These are phyloP conservation scores for Herpetotheres cachinnans DNA, from an alignment of 2,113 vertebrate genomes.

Conservation along the genomic window DNA sequence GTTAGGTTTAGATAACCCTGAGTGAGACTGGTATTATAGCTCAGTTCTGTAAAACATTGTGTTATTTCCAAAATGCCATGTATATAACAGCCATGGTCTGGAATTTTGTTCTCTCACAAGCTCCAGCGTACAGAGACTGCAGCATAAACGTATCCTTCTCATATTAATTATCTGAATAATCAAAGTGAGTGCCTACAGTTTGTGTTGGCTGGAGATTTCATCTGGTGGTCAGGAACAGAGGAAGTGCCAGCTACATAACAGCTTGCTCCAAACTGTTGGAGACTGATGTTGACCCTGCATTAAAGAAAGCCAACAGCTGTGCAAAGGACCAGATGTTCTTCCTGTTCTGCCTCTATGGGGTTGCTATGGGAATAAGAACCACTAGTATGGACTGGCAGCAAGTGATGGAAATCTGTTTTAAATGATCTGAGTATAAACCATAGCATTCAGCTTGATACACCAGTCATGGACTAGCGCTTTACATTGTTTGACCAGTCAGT, in stretches of 20 bases:
- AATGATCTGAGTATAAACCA: neutral
- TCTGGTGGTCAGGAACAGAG: neutral
- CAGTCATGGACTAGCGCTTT: neutral
- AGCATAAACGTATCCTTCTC: neutral
- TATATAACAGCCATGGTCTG: neutral
- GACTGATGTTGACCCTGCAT: neutral
- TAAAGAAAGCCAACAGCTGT: neutral
- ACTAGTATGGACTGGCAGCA: neutral
- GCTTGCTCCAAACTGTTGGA: neutral
- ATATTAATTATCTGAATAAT: neutral
- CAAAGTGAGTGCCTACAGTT: neutral
- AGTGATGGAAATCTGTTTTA: neutral
- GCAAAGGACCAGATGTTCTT: neutral
- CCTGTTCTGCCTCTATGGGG: neutral
- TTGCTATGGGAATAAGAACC: constrained; percentile 26
- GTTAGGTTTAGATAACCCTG: neutral
- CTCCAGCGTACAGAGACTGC: neutral
- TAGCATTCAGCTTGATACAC: neutral
- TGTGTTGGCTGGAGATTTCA: neutral
- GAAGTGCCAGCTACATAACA: neutral
- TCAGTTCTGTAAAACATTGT: neutral
- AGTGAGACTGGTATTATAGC: neutral
- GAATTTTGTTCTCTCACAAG: neutral
- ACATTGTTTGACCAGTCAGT: neutral
- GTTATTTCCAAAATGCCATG: neutral